A percentile compares a stretch with the other conserved stretches of the same genome.
Evolutionary conservation across 2,888 invertebrate genomes (phyloP).

Genomic region (Coenonympha glycerion): DNA sequence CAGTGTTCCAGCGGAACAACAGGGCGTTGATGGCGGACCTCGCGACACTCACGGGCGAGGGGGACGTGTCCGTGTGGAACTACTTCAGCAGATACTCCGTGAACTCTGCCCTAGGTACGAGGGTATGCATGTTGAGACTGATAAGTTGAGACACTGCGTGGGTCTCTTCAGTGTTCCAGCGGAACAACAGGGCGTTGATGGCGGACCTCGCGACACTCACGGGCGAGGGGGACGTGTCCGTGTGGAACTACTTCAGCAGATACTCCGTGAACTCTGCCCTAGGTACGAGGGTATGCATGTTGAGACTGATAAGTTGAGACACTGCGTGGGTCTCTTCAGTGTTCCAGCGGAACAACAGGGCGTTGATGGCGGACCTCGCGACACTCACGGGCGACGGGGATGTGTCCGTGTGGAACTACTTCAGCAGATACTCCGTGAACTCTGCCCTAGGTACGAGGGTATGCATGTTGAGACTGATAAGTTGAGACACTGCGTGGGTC

Average conservation of each 20-base stretch:
- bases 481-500: too few species aligned
- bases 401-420: constrained; percentile 39
- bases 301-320: too few species aligned
- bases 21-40: constrained; percentile 33
- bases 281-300: constrained; percentile 30
- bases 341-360: constrained; percentile 36
- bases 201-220: constrained; percentile 29
- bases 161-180: constrained; percentile 34
- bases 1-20: constrained; percentile 39
- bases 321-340: too few species aligned
- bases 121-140: not conserved
- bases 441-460: constrained; percentile 39
- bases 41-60: constrained; percentile 23
- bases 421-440: constrained; percentile 42
- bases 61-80: constrained; percentile 38
- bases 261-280: constrained; percentile 46
- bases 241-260: constrained; percentile 39
- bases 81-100: constrained; percentile 41
- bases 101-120: constrained; percentile 43
- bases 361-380: constrained; percentile 33
- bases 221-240: constrained; percentile 32
- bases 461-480: not conserved
- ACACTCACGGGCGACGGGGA: constrained; percentile 26
- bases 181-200: constrained; percentile 35
- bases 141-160: too few species aligned